Evolutionary conservation across 2,113 vertebrate species (phyloP).

Genomic region (Hypomesus transpacificus): DNA sequence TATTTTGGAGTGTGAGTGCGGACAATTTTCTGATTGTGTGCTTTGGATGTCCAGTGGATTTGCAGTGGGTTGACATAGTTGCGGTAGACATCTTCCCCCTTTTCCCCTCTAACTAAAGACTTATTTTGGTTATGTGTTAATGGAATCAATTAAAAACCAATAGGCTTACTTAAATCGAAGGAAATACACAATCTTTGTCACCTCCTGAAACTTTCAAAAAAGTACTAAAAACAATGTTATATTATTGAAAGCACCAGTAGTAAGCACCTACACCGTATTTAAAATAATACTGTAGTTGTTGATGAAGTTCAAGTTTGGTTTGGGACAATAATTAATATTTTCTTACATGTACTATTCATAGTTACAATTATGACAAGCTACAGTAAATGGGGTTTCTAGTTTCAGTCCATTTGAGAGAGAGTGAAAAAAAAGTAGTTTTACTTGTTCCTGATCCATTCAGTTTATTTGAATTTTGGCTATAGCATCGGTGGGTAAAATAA

Average conservation of each 20-base stretch:
- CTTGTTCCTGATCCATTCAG: too few relatives aligned
- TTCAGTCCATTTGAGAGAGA: too few relatives aligned
- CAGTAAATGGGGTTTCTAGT: too few relatives aligned
- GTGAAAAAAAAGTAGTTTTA: too few relatives aligned
- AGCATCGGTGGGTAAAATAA: neutral
- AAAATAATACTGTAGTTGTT: too few relatives aligned
- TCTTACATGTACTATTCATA: too few relatives aligned
- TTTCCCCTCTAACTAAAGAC: slow-evolving; percentile 9
- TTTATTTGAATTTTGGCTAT: too few relatives aligned
- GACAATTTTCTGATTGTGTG: neutral
- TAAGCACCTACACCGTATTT: neutral
- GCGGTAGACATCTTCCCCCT: slow-evolving; percentile 8
- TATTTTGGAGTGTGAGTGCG: neutral
- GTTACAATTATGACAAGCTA: too few relatives aligned
- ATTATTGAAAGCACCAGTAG: slow-evolving; percentile 17
- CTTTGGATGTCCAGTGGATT: slow-evolving; percentile 4
- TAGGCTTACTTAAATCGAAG: too few relatives aligned
- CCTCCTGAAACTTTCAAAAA: neutral
- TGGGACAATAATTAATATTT: too few relatives aligned
- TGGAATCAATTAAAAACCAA: neutral
- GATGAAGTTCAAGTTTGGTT: too few relatives aligned
- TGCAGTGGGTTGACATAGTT: slow-evolving; percentile 24
- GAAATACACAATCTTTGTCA: too few relatives aligned
- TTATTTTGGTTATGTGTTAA: slow-evolving; percentile 12
- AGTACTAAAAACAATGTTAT: neutral